Percentiles rank a stretch among this genome's conserved stretches.
These are phyloP conservation scores for Cheilosia impressa DNA, from an alignment of 2,888 invertebrate genomes.

Conservation along the genomic window DNA sequence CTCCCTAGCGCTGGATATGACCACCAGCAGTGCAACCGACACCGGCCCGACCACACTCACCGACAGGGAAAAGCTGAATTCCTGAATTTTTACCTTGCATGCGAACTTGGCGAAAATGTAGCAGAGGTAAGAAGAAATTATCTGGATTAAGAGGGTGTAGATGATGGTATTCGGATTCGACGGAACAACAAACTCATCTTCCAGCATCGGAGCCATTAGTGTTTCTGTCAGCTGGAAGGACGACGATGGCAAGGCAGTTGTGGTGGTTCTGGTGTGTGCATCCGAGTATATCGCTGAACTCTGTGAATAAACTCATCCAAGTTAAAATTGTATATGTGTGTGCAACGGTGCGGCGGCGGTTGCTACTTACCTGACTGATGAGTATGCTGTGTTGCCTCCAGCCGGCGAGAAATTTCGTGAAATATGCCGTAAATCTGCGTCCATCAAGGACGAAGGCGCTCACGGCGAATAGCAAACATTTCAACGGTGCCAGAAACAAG, in stretches of 20 bases:
- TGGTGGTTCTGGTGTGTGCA: conserved; percentile 10
- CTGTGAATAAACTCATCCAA: conserved; percentile 32
- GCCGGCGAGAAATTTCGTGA: conserved; percentile 84
- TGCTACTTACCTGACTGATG: conserved; percentile 84
- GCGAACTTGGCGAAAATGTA: conserved; percentile 91
- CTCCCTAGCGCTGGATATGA: conserved; percentile 87
- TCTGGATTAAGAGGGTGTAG: conserved; percentile 88
- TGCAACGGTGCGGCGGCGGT: neutral
- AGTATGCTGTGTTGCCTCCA: conserved; percentile 85
- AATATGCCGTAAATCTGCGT: conserved; percentile 80
- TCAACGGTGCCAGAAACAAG: conserved; percentile 89
- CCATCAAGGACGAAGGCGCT: conserved; percentile 86
- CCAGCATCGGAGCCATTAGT: conserved; percentile 41
- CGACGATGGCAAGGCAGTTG: neutral
- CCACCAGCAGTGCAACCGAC: conserved; percentile 88
- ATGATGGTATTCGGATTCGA: conserved; percentile 81
- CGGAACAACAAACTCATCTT: conserved; percentile 76
- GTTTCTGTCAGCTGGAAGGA: conserved; percentile 38
- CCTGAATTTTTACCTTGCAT: conserved; percentile 95
- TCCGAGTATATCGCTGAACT: conserved; percentile 57
- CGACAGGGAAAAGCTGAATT: conserved; percentile 93
- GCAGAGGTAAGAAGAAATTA: conserved; percentile 87
- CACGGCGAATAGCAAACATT: conserved; percentile 89
- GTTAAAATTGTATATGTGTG: conserved; percentile 30
- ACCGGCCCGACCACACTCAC: conserved; percentile 90